Conservation (phyloP, 2,113 vertebrate species). For the Lipotes vexillifer region DNA sequence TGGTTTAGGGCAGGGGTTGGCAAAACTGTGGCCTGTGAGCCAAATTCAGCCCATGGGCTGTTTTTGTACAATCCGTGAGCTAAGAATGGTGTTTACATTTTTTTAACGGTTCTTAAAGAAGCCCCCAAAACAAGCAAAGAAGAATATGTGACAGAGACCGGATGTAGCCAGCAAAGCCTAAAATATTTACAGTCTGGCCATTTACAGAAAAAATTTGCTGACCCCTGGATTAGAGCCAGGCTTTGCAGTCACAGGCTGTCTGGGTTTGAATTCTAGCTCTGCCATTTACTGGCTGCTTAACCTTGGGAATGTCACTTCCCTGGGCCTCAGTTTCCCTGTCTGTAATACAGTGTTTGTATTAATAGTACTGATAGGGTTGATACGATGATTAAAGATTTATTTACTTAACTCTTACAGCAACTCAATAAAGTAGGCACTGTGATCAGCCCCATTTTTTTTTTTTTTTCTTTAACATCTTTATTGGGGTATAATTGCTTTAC, state of each 20-base stretch:
- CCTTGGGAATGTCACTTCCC: neutral
- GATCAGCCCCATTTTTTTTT: neutral
- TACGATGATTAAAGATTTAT: neutral
- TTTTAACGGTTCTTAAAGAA: neutral
- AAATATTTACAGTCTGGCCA: neutral
- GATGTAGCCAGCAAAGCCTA: neutral
- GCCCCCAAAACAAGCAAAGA: neutral
- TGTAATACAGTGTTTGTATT: neutral
- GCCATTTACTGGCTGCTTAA: neutral
- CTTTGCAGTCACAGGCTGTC: neutral
- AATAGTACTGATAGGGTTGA: neutral
- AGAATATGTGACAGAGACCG: neutral
- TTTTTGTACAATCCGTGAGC: neutral
- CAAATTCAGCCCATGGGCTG: neutral
- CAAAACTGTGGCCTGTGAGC: neutral
- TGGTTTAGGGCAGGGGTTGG: neutral
- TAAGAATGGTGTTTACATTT: neutral
- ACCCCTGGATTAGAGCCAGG: neutral
- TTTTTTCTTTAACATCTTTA: no score
- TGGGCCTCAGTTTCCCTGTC: neutral
- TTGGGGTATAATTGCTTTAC: no score
- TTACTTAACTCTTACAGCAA: neutral
- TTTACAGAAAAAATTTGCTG: neutral
- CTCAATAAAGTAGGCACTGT: neutral
- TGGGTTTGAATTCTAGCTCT: neutral